Percentiles rank a stretch among this genome's conserved stretches.
Evolutionary conservation across 1,140 invertebrate genomes (phyloP).

Genomic region (Meloidogyne exigua): DNA sequence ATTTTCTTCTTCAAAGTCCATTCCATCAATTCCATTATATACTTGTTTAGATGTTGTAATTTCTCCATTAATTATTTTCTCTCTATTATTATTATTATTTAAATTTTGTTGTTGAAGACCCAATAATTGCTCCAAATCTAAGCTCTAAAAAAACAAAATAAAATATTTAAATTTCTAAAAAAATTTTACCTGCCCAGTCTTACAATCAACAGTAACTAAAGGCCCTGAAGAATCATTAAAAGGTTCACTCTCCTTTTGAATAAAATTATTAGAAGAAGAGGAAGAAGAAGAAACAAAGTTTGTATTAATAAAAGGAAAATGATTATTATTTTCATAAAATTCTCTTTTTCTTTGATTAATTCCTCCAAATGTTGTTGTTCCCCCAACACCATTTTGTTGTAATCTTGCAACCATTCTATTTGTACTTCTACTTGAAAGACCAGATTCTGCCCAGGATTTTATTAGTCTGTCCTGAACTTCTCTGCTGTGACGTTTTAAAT

Average conservation of each 20-base stretch:
- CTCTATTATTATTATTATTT: background rate
- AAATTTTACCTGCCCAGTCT: background rate
- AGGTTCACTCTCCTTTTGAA: background rate
- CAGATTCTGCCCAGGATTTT: constrained; percentile 5
- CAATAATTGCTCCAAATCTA: constrained; percentile 19
- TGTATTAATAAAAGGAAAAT: background rate
- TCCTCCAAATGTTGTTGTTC: background rate
- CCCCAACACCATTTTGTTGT: background rate
- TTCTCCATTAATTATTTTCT: background rate
- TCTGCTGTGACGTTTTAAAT: constrained; percentile 21
- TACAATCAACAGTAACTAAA: constrained; percentile 28
- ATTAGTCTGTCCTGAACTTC: background rate
- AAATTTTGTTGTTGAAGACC: constrained; percentile 17
- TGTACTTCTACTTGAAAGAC: background rate
- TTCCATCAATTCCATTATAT: constrained; percentile 9
- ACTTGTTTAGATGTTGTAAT: background rate
- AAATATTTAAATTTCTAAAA: background rate
- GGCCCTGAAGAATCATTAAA: background rate
- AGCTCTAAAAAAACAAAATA: background rate
- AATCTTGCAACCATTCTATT: background rate
- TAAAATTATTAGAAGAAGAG: background rate
- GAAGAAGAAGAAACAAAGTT: background rate
- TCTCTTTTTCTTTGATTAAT: background rate
- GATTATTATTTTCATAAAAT: background rate
- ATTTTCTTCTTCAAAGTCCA: background rate